phyloP scores from a whole-genome alignment of 2,113 vertebrate species.

The Typhlomys cinereus region DNA sequence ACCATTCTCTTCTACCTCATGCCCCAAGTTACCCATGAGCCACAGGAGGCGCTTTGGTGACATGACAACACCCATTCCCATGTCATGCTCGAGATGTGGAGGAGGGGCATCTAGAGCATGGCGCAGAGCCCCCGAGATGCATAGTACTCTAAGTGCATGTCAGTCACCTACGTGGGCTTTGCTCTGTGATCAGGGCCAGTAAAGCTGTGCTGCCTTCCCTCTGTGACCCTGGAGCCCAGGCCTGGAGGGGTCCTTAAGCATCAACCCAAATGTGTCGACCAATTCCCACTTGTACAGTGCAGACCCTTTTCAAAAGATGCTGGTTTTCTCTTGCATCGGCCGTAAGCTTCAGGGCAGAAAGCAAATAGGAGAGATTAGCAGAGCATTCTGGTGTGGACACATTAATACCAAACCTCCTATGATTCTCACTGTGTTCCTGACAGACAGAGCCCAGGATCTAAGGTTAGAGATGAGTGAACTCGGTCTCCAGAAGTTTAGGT shows the following conservation, averaged over 20 bases:
- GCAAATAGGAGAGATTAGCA: neutral
- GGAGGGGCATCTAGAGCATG: rapidly evolving
- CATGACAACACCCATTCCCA: neutral
- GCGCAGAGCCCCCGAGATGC: neutral
- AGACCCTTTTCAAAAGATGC: neutral
- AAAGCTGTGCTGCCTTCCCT: neutral
- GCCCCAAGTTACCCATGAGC: neutral
- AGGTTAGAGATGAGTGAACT: neutral
- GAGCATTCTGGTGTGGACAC: rapidly evolving
- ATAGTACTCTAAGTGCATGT: neutral
- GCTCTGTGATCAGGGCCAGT: no score
- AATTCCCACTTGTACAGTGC: neutral
- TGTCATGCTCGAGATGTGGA: neutral
- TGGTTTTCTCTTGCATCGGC: neutral
- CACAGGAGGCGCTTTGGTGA: neutral
- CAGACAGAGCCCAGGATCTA: neutral
- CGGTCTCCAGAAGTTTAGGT: neutral
- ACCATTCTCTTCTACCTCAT: no score
- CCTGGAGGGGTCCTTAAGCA: neutral
- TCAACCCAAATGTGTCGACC: neutral
- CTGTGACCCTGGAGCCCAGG: neutral
- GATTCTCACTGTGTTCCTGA: neutral
- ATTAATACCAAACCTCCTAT: rapidly evolving
- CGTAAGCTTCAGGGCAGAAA: neutral
- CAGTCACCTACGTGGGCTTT: neutral